phyloP scores from a whole-genome alignment of 2,888 invertebrate species.

The Spisula subtruncata region DNA sequence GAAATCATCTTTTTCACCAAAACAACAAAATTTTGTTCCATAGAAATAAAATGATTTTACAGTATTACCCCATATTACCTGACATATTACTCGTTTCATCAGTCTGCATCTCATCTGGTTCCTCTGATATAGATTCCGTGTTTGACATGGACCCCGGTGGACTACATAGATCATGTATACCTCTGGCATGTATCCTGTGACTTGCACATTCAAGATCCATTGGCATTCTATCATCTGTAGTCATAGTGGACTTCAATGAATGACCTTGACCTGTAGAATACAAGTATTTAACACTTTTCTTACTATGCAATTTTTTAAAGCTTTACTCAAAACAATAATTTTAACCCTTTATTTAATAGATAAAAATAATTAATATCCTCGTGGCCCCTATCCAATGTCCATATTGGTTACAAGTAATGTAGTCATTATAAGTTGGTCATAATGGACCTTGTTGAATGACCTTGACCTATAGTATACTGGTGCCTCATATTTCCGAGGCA shows the following conservation, averaged over 20 bases:
- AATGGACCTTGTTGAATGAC: too few species aligned
- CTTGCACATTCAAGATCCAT: constrained; percentile 73
- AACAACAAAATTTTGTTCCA: too few species aligned
- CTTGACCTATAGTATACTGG: too few species aligned
- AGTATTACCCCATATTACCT: not conserved
- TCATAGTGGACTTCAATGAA: constrained; percentile 67
- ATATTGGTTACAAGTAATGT: not conserved
- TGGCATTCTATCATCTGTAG: constrained; percentile 76
- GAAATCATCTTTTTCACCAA: too few species aligned
- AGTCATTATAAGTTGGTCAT: too few species aligned
- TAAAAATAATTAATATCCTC: not conserved
- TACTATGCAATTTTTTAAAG: not conserved
- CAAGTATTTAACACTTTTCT: too few species aligned
- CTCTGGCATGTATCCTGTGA: constrained; percentile 72
- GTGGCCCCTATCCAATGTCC: not conserved
- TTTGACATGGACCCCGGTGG: constrained; percentile 73
- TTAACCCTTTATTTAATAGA: not conserved
- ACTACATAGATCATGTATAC: constrained; percentile 78
- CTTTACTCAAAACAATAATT: too few species aligned
- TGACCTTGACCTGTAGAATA: constrained; percentile 77
- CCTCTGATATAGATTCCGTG: constrained; percentile 79
- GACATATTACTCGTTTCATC: constrained; percentile 51
- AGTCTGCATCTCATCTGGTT: constrained; percentile 67
- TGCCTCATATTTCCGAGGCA: too few species aligned
- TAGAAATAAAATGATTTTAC: not conserved